Conservation (phyloP, 2,888 invertebrate genomes). For the Drosophila mimica region DNA sequence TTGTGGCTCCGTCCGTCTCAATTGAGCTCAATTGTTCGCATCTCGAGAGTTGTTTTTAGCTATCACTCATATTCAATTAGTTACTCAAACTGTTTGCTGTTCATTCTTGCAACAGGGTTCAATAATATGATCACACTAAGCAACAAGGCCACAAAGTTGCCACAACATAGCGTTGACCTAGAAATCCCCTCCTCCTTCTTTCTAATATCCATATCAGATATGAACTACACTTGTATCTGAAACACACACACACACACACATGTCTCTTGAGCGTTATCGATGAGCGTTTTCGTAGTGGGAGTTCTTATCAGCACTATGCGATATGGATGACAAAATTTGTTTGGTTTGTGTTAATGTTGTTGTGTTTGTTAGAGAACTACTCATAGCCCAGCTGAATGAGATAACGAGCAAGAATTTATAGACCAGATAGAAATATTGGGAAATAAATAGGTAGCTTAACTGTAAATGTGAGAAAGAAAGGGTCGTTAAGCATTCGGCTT, state of each 20-base stretch:
- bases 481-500: conserved; percentile 43
- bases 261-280: background rate
- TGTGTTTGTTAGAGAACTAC: conserved; percentile 4
- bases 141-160: conserved; percentile 39
- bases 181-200: conserved; percentile 18
- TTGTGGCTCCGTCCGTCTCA: conserved; percentile 37
- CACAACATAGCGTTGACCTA: conserved; percentile 44
- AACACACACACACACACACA: background rate
- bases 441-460: conserved; percentile 41
- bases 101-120: conserved; percentile 20
- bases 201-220: conserved; percentile 31
- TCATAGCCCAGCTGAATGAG: conserved; percentile 36
- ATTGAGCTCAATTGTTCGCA: conserved; percentile 73
- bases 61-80: conserved; percentile 53
- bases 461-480: conserved; percentile 7
- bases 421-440: conserved; percentile 48
- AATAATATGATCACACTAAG: conserved; percentile 27
- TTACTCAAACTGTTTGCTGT: conserved; percentile 25
- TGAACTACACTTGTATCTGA: conserved; percentile 8
- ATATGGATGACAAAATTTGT: conserved; percentile 66
- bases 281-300: background rate
- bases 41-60: conserved; percentile 26
- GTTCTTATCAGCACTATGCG: conserved; percentile 54
- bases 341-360: conserved; percentile 39
- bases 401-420: conserved; percentile 56